phyloP scores from a whole-genome alignment of 2,113 vertebrate genomes.

The Siphamia tubifer region DNA sequence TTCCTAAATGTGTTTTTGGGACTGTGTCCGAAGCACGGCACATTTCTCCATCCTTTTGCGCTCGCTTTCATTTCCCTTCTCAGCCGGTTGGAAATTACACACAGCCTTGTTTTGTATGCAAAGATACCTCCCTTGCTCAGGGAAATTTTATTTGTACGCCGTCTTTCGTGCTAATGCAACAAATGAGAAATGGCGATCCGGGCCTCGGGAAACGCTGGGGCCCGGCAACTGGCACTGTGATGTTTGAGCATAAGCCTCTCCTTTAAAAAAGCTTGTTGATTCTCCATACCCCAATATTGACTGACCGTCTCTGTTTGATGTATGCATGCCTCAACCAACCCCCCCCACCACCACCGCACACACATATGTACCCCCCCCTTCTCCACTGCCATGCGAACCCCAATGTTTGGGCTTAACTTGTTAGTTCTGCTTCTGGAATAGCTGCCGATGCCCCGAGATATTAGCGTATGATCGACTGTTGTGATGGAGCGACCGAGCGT shows the following conservation, averaged over 20 bases:
- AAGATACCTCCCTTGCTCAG: slow-evolving; percentile 47
- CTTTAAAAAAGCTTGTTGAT: slow-evolving; percentile 85
- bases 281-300: slow-evolving; percentile 93
- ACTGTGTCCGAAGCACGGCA: not conserved
- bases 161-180: slow-evolving; percentile 72
- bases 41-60: not conserved
- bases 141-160: slow-evolving; percentile 65
- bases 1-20: slow-evolving; percentile 30
- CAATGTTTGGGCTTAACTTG: slow-evolving; percentile 95
- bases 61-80: slow-evolving; percentile 31
- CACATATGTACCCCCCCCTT: slow-evolving; percentile 31
- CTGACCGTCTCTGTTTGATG: slow-evolving; percentile 93
- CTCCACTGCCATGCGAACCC: slow-evolving; percentile 82
- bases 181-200: slow-evolving; percentile 77
- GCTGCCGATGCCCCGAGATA: slow-evolving; percentile 93
- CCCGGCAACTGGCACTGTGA: slow-evolving; percentile 64
- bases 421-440: slow-evolving; percentile 95
- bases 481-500: slow-evolving; percentile 84
- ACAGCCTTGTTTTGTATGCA: slow-evolving; percentile 67
- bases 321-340: slow-evolving; percentile 83
- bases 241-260: slow-evolving; percentile 88
- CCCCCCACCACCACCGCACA: slow-evolving; percentile 50
- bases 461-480: slow-evolving; percentile 88
- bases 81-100: slow-evolving; percentile 51
- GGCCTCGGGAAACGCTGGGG: slow-evolving; percentile 64